phyloP scores from a whole-genome alignment of 2,797 vertebrate species.

The Coracias cyanogaster region DNA sequence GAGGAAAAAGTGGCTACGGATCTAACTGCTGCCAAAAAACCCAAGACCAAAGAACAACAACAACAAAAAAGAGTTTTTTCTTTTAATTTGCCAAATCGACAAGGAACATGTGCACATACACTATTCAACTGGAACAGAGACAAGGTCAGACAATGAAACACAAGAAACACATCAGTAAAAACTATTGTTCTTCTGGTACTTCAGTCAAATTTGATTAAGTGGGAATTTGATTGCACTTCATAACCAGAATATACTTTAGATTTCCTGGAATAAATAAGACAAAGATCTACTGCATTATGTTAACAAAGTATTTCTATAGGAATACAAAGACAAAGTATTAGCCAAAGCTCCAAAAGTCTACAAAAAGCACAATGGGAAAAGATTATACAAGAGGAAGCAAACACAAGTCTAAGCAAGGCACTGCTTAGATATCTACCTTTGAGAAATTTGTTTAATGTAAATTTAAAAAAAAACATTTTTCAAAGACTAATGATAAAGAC shows the following conservation, averaged over 20 bases:
- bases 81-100: background rate
- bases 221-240: background rate
- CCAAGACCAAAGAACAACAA: too few relatives aligned
- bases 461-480: background rate
- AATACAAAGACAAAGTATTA: background rate
- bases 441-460: background rate
- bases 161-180: background rate
- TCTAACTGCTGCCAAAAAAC: background rate
- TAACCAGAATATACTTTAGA: background rate
- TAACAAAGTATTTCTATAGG: background rate
- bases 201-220: background rate
- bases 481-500: background rate
- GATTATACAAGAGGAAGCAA: background rate
- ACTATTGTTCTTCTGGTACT: background rate
- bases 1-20: background rate
- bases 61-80: background rate
- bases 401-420: background rate
- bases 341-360: background rate
- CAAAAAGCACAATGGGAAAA: background rate
- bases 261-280: background rate
- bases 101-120: background rate
- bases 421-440: background rate
- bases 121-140: background rate
- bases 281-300: background rate
- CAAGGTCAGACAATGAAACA: background rate